Evolutionary conservation across 2,888 invertebrate genomes (phyloP), one percentile per base, ranked within the genome.

Genomic region (Andrena haemorrhoa): DNA sequence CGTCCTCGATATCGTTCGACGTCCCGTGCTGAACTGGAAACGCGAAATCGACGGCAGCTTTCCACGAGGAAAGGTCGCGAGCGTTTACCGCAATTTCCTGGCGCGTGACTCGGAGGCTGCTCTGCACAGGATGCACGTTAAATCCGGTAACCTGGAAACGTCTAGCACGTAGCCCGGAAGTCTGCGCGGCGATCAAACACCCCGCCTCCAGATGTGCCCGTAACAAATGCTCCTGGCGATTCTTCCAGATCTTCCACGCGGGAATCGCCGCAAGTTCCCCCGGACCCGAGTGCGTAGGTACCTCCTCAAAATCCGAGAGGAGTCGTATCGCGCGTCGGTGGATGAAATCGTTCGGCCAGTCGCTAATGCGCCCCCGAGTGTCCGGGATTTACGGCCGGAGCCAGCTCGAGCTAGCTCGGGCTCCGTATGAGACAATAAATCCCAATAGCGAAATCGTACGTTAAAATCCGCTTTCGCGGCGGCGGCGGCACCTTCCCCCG

Each of bases 81-180:
- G 26, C 68, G 68, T 79, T 79, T 49, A 61, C 79, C 70, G 81
- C 70, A 79, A 79, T 82, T 82, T 82, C 79, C 79, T 29, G 47
- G 16, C 64, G 16, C 73, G 73, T 64, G 63, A 69, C 68, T 41
- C 12, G n/a, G 31, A n/a, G 53, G 33, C 31, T 31, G 49, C 20
- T 23, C 33, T 7, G 65, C 63, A 20, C 56, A 41, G 81, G 69
- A 79, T 70, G 35, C 79, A 41, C 73, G 20, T 64, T 56, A 64
- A 74, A 79, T 79, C 74, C 64, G 53, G 69, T 79, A 69, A 79
- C 74, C 81, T 77, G 74, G 31, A 74, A 79, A 64, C 66, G 70
- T 82, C 79, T 31, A 33, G 41, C 72, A 10, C 31, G n/a, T 10
- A 6, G 41, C 12, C 23, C 35, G 71, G 41, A 65, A 65, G 70